These are phyloP conservation scores for Strix uralensis DNA, from an alignment of 2,113 vertebrate species.

Conservation along the genomic window DNA sequence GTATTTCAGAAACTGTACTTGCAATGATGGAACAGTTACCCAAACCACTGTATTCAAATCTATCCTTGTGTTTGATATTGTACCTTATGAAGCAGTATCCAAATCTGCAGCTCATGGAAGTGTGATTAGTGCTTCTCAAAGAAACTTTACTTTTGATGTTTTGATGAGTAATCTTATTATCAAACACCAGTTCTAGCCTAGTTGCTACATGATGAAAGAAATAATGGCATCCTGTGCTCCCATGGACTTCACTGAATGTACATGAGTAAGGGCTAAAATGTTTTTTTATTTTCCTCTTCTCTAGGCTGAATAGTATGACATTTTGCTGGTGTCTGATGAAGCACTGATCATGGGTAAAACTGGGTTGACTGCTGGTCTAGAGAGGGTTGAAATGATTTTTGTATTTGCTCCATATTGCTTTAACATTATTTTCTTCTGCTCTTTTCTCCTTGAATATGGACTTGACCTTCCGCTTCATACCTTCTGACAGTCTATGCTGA, in stretches of 20 bases:
- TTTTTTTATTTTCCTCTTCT: background rate
- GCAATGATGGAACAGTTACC: background rate
- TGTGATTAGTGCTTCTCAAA: background rate
- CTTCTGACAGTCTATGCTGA: background rate
- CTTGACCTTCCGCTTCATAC: background rate
- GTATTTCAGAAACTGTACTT: background rate
- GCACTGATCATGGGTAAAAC: background rate
- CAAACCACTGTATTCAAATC: background rate
- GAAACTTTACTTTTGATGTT: background rate
- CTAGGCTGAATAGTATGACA: background rate
- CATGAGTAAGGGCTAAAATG: background rate
- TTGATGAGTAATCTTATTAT: background rate
- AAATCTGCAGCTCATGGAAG: background rate
- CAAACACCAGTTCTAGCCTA: background rate
- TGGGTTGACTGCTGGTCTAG: background rate
- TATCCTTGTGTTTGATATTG: background rate
- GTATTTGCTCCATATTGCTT: background rate
- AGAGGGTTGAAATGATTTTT: background rate
- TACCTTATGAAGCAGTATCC: accelerated
- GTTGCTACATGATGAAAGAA: background rate
- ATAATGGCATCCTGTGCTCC: background rate
- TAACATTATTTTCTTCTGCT: background rate
- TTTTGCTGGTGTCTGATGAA: background rate
- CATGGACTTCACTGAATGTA: background rate
- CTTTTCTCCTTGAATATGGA: background rate